Evolutionary conservation across 2,113 vertebrate genomes (phyloP).

Genomic region (Prunella fulvescens): DNA sequence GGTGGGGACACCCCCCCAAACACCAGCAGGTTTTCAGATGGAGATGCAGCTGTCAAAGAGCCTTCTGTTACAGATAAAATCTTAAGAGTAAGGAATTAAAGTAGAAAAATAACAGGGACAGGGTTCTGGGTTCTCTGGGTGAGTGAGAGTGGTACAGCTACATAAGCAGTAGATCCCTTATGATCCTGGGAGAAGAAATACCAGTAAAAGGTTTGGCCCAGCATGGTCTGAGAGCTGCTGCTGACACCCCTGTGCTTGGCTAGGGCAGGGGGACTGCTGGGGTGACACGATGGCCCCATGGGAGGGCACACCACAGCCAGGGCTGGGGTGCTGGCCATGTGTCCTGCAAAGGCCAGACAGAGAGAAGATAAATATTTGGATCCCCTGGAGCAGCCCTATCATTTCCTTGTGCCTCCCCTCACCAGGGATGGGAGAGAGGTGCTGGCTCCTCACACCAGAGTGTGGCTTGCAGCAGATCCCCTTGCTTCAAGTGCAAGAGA

Average conservation of each 20-base stretch:
- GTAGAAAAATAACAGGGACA: neutral
- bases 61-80: neutral
- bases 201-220: neutral
- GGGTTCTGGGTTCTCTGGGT: neutral
- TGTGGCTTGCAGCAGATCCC: neutral
- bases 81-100: neutral
- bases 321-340: accelerated
- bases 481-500: neutral
- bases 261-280: neutral
- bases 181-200: neutral
- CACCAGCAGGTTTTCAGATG: slow-evolving; percentile 42
- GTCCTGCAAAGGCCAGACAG: neutral
- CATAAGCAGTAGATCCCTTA: neutral
- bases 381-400: neutral
- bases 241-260: neutral
- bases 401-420: neutral
- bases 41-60: slow-evolving; percentile 32
- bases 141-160: neutral
- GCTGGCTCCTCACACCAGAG: neutral
- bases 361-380: neutral
- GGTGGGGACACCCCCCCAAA: slow-evolving; percentile 37
- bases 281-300: neutral
- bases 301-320: neutral
- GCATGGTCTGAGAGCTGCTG: neutral
- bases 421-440: neutral